Evolutionary conservation across 2,888 invertebrate species (phyloP).

Genomic region (Phlogophora meticulosa): DNA sequence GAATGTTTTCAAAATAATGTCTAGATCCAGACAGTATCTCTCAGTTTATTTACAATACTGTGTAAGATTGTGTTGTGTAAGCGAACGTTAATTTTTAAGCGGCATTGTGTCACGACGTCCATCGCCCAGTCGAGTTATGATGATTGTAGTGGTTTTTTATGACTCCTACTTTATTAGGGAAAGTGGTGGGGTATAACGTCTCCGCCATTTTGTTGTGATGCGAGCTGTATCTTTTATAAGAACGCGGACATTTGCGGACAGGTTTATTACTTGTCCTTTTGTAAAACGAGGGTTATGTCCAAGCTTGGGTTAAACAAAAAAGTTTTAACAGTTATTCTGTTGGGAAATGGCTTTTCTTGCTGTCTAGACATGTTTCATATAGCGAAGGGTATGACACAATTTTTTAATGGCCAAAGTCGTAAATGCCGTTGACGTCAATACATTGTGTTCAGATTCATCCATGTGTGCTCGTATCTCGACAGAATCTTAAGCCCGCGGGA

Average conservation of each 20-base stretch:
- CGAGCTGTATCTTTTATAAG: slow-evolving; percentile 83
- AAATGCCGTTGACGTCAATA: slow-evolving; percentile 12
- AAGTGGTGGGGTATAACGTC: slow-evolving; percentile 79
- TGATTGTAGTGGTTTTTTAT: slow-evolving; percentile 90
- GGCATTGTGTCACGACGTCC: slow-evolving; percentile 73
- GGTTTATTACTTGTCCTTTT: slow-evolving; percentile 82
- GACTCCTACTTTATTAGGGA: slow-evolving; percentile 85
- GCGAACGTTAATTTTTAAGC: slow-evolving; percentile 84
- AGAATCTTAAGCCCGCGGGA: slow-evolving; percentile 9
- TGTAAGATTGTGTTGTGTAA: slow-evolving; percentile 57
- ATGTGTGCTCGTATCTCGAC: neutral
- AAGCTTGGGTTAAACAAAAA: slow-evolving; percentile 69
- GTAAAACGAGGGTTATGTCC: slow-evolving; percentile 74
- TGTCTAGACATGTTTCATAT: slow-evolving; percentile 25
- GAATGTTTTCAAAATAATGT: slow-evolving; percentile 15
- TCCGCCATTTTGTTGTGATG: slow-evolving; percentile 78
- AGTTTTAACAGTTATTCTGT: slow-evolving; percentile 66
- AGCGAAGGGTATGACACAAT: neutral
- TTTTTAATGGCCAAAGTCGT: slow-evolving; percentile 5
- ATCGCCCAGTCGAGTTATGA: slow-evolving; percentile 81
- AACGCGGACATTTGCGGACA: slow-evolving; percentile 77
- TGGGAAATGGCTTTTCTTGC: slow-evolving; percentile 46
- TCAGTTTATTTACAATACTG: slow-evolving; percentile 61
- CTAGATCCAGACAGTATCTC: slow-evolving; percentile 24
- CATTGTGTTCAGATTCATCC: slow-evolving; percentile 9